Conservation (phyloP, 2,888 invertebrate species). For the Latheticus oryzae region DNA sequence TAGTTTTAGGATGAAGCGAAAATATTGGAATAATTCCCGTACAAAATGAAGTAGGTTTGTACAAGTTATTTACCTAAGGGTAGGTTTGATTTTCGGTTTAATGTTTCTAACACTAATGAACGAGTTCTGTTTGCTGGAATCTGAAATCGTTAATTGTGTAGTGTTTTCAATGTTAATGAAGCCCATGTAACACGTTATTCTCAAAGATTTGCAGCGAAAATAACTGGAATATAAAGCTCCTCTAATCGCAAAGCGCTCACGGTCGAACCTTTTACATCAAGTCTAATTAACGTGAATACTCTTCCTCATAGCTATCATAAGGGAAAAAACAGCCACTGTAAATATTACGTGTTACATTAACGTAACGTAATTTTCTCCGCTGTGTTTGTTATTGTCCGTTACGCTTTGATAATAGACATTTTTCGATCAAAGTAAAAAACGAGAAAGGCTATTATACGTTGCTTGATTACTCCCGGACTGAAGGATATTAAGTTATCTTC, state of each 20-base stretch:
- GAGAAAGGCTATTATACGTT: slow-evolving; percentile 42
- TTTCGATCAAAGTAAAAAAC: slow-evolving; percentile 39
- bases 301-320: too few relatives aligned
- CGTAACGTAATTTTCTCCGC: too few relatives aligned
- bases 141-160: slow-evolving; percentile 11
- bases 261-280: too few relatives aligned
- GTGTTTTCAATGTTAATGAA: slow-evolving; percentile 9
- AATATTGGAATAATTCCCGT: too few relatives aligned
- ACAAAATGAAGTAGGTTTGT: too few relatives aligned
- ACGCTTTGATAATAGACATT: slow-evolving; percentile 35
- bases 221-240: too few relatives aligned
- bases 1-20: too few relatives aligned
- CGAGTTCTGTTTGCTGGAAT: slow-evolving; percentile 11
- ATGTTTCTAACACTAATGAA: slow-evolving; percentile 10
- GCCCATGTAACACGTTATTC: slow-evolving; percentile 1
- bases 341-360: too few relatives aligned
- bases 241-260: too few relatives aligned
- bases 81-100: slow-evolving; percentile 10
- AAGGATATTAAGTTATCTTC: slow-evolving; percentile 54
- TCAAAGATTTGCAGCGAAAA: background rate
- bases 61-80: slow-evolving; percentile 1
- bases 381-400: background rate
- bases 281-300: too few relatives aligned
- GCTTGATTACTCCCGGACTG: slow-evolving; percentile 55
- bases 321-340: too few relatives aligned